Percentiles rank a stretch among this genome's conserved stretches.
These are phyloP conservation scores for Montipora efflorescens DNA, from an alignment of 64 coral and sea anemone genomes.

Conservation along the genomic window DNA sequence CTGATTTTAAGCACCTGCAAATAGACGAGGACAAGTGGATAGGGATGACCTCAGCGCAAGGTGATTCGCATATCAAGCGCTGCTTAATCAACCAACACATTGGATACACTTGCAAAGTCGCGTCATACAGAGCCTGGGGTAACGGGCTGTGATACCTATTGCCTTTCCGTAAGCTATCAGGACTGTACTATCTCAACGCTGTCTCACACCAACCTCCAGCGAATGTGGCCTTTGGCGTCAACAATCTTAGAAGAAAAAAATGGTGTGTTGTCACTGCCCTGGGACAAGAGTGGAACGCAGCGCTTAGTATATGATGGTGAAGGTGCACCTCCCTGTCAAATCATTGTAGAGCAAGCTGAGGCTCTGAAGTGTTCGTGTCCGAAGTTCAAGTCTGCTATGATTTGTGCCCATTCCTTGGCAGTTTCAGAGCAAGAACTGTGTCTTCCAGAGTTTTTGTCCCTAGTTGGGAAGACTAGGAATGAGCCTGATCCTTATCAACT, in stretches of 20 bases:
- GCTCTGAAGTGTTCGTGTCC: constrained; percentile 37
- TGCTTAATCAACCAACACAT: not conserved
- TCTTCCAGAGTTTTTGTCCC: constrained; percentile 17
- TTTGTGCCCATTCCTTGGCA: constrained; percentile 60
- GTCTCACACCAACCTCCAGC: constrained; percentile 54
- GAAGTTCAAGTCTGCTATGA: constrained; percentile 56
- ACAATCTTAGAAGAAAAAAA: constrained; percentile 37
- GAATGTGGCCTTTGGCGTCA: constrained; percentile 64
- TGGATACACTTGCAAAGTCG: not conserved
- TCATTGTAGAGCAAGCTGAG: not conserved
- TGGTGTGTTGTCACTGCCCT: constrained; percentile 40
- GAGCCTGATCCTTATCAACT: constrained; percentile 60
- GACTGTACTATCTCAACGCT: not conserved
- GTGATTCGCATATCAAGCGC: no score
- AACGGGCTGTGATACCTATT: not conserved
- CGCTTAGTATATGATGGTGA: constrained; percentile 52
- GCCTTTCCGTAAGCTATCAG: not conserved
- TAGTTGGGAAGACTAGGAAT: constrained; percentile 47
- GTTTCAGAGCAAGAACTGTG: constrained; percentile 59
- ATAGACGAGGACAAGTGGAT: not conserved
- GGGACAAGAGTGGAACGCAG: constrained; percentile 59
- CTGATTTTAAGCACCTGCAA: constrained; percentile 49
- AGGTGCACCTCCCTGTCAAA: constrained; percentile 20
- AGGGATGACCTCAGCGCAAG: no score
- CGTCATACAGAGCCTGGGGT: not conserved